Percentiles rank a stretch among this genome's conserved stretches.
Evolutionary conservation across 2,888 invertebrate genomes (phyloP).

Genomic region (Acanthosepion pharaonis): DNA sequence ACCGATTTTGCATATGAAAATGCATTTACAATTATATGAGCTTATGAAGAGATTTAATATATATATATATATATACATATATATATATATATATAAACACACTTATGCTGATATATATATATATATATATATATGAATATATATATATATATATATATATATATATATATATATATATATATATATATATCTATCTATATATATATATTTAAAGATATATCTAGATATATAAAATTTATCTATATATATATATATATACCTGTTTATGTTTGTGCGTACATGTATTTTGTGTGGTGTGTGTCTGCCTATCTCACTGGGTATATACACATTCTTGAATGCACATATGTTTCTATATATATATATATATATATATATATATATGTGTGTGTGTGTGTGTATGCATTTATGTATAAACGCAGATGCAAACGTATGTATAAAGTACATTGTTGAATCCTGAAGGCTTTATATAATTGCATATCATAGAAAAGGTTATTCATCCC

Average conservation of each 20-base stretch:
- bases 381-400: too few species aligned
- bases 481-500: constrained; percentile 20
- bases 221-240: too few species aligned
- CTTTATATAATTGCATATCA: constrained; percentile 33
- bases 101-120: not conserved
- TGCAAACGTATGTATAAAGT: constrained; percentile 15
- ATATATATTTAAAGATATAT: too few species aligned
- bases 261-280: not conserved
- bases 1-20: too few species aligned
- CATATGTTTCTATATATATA: not conserved
- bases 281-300: too few species aligned
- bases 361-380: not conserved
- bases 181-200: not conserved
- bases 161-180: not conserved
- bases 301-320: too few species aligned
- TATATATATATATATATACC: constrained; percentile 8
- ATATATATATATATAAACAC: not conserved
- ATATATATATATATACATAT: not conserved
- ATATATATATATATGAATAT: not conserved
- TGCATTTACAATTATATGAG: too few species aligned
- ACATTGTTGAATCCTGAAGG: constrained; percentile 33
- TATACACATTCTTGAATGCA: too few species aligned
- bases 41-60: not conserved
- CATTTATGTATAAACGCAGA: not conserved
- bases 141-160: not conserved